Evolutionary conservation across 2,113 vertebrate species (phyloP).

Genomic region (Pterophyllum scalare): DNA sequence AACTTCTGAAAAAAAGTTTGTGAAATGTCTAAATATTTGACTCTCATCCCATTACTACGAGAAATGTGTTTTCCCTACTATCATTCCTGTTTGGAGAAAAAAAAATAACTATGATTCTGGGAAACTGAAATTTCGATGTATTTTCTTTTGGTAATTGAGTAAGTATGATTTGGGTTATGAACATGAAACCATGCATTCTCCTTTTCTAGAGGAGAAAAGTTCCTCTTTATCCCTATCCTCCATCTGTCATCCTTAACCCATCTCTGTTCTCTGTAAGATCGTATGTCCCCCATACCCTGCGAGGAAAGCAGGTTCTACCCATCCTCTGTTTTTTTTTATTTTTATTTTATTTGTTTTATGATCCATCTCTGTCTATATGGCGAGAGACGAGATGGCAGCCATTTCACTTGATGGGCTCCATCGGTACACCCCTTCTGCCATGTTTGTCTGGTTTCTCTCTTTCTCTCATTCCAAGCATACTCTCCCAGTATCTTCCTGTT

Average conservation of each 20-base stretch:
- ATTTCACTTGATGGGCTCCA: slow-evolving; percentile 62
- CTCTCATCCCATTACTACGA: slow-evolving; percentile 83
- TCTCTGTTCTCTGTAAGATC: slow-evolving; percentile 53
- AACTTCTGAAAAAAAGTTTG: slow-evolving; percentile 82
- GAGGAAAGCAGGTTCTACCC: slow-evolving; percentile 41
- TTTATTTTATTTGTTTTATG: slow-evolving; percentile 58
- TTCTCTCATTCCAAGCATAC: slow-evolving; percentile 66
- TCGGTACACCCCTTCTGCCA: slow-evolving; percentile 38
- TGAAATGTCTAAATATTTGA: slow-evolving; percentile 89
- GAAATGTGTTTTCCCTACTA: slow-evolving; percentile 80
- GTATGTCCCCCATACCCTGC: slow-evolving; percentile 43
- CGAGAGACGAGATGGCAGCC: slow-evolving; percentile 43
- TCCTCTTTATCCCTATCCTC: slow-evolving; percentile 36
- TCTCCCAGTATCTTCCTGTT: slow-evolving; percentile 85
- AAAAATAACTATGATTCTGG: slow-evolving; percentile 71
- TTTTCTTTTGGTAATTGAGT: slow-evolving; percentile 71
- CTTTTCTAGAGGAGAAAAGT: slow-evolving; percentile 35
- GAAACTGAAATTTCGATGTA: slow-evolving; percentile 74
- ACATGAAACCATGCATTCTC: slow-evolving; percentile 50
- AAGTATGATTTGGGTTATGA: slow-evolving; percentile 76
- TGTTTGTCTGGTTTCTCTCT: slow-evolving; percentile 62
- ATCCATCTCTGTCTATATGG: slow-evolving; percentile 54
- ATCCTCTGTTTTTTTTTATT: slow-evolving; percentile 17
- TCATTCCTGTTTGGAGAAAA: slow-evolving; percentile 78
- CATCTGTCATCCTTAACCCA: slow-evolving; percentile 33